Evolutionary conservation across 2,797 vertebrate genomes (phyloP).

Genomic region (Chaetodon trifasciatus): DNA sequence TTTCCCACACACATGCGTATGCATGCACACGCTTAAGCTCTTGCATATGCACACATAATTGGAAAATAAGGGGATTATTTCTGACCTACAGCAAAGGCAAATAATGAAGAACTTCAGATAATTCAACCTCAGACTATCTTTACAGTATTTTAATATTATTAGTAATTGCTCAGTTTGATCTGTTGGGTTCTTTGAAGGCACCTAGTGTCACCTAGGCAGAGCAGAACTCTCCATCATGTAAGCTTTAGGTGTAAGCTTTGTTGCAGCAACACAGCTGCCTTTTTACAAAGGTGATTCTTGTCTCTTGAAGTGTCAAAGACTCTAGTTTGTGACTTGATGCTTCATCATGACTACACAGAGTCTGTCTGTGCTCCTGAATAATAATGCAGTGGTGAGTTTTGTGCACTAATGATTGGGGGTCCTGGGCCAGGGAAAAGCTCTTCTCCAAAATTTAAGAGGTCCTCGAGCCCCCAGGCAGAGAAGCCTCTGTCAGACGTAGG

Average conservation of each 20-base stretch:
- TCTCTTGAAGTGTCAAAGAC: constrained; percentile 63
- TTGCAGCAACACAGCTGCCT: constrained; percentile 64
- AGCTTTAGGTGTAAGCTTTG: constrained; percentile 48
- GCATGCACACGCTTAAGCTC: constrained; percentile 80
- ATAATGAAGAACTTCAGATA: constrained; percentile 68
- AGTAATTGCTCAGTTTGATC: constrained; percentile 72
- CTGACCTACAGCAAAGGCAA: constrained; percentile 79
- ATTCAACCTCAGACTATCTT: constrained; percentile 70
- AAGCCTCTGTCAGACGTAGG: constrained; percentile 90
- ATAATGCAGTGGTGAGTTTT: constrained; percentile 70
- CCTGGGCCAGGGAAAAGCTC: constrained; percentile 73
- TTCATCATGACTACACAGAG: constrained; percentile 64
- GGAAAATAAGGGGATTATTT: constrained; percentile 68
- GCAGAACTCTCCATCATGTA: constrained; percentile 58
- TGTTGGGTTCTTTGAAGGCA: constrained; percentile 80
- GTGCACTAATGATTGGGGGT: constrained; percentile 63
- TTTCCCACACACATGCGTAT: constrained; percentile 73
- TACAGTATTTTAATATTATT: constrained; percentile 67
- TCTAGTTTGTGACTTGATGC: constrained; percentile 61
- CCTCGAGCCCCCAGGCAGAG: constrained; percentile 74
- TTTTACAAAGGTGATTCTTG: constrained; percentile 49
- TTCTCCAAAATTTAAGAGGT: constrained; percentile 70
- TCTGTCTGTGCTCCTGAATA: constrained; percentile 75
- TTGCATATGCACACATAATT: constrained; percentile 78
- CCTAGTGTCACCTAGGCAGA: constrained; percentile 80